A percentile compares a stretch with the other conserved stretches of the same genome.
These are phyloP conservation scores for Amphimallon solstitiale DNA, from an alignment of 2,888 invertebrate species.

Conservation along the genomic window DNA sequence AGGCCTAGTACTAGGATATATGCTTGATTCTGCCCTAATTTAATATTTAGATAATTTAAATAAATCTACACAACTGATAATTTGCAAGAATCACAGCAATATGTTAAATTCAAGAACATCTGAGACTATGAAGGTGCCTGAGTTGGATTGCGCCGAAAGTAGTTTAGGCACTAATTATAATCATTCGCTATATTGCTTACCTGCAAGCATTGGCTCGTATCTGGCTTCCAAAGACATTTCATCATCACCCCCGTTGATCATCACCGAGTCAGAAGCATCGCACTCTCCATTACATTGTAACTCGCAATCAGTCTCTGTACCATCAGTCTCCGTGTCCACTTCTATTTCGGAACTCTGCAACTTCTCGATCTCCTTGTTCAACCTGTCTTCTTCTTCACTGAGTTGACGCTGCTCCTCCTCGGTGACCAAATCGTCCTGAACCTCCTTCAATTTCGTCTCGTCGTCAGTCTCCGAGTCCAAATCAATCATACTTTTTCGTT, in stretches of 20 bases:
- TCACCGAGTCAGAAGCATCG: constrained; percentile 44
- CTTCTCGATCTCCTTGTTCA: constrained; percentile 81
- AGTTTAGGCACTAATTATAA: no score
- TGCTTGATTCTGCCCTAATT: no score
- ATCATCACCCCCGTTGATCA: constrained; percentile 53
- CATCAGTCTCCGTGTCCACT: constrained; percentile 84
- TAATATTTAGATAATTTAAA: no score
- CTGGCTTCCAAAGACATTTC: constrained; percentile 71
- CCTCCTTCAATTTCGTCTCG: constrained; percentile 69
- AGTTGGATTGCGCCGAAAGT: no score
- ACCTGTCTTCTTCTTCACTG: constrained; percentile 79
- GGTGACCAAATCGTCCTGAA: constrained; percentile 64
- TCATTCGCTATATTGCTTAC: constrained; percentile 50
- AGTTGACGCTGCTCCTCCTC: constrained; percentile 79
- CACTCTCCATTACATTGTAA: constrained; percentile 63
- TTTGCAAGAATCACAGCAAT: no score
- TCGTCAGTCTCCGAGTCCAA: constrained; percentile 72
- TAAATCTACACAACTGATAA: no score
- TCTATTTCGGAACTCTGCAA: constrained; percentile 79
- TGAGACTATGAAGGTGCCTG: no score
- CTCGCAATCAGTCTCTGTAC: constrained; percentile 79
- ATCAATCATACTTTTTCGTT: constrained; percentile 69
- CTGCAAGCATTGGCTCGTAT: constrained; percentile 76
- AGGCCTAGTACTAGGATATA: no score
- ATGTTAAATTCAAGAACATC: no score